phyloP scores from a whole-genome alignment of 2,888 invertebrate species.

The Tricholauxania praeusta region DNA sequence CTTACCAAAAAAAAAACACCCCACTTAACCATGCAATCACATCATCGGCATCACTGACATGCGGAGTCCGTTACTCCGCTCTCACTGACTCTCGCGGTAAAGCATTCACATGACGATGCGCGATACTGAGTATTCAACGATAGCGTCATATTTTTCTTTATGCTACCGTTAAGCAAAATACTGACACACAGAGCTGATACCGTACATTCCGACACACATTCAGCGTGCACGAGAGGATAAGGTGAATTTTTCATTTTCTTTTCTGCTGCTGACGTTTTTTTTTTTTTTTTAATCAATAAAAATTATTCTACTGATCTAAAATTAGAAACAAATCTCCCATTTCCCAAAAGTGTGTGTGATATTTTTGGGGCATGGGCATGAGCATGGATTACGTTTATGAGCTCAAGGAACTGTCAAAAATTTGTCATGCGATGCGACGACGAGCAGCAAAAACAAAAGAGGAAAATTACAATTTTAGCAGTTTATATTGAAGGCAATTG shows the following conservation, averaged over 20 bases:
- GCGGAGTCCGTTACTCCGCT: background rate
- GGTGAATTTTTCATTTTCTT: slow-evolving; percentile 53
- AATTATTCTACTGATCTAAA: slow-evolving; percentile 65
- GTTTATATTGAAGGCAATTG: too few species aligned
- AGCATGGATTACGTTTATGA: slow-evolving; percentile 8
- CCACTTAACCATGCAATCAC: background rate
- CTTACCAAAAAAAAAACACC: slow-evolving; percentile 3
- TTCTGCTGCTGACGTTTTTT: slow-evolving; percentile 49
- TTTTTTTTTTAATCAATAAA: slow-evolving; percentile 58
- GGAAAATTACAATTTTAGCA: background rate
- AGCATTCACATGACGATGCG: background rate
- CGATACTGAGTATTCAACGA: slow-evolving; percentile 41
- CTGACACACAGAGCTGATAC: slow-evolving; percentile 19
- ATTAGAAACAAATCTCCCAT: slow-evolving; percentile 58
- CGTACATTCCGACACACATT: slow-evolving; percentile 19
- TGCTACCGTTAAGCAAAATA: slow-evolving; percentile 25
- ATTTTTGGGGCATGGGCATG: slow-evolving; percentile 4
- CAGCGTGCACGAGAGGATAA: slow-evolving; percentile 50
- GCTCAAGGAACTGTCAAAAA: background rate
- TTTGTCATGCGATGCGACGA: background rate
- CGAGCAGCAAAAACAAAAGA: slow-evolving; percentile 1
- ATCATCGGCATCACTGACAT: slow-evolving; percentile 10
- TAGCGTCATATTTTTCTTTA: slow-evolving; percentile 42
- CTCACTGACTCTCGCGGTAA: background rate
- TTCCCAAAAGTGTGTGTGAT: slow-evolving; percentile 4